phyloP scores from a whole-genome alignment of 2,797 vertebrate genomes.

The Staurois parvus region DNA sequence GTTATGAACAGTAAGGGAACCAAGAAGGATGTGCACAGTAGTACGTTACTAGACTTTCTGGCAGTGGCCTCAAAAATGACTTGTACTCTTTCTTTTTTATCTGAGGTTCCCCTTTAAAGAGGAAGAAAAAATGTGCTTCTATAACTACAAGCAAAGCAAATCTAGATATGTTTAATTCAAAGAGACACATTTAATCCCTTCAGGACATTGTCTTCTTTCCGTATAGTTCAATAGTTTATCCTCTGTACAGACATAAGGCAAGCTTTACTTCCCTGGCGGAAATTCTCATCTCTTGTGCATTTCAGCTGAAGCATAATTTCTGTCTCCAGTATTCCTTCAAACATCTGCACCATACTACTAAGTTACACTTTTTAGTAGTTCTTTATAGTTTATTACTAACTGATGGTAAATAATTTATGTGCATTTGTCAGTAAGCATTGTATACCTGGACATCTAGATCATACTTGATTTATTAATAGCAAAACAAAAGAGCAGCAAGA shows the following conservation, averaged over 20 bases:
- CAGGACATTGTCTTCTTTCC: conserved; percentile 62
- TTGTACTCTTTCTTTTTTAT: neutral
- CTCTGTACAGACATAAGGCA: conserved; percentile 58
- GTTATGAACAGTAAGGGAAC: no score
- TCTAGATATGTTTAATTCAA: conserved; percentile 58
- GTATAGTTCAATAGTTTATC: conserved; percentile 62
- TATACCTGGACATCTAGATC: no score
- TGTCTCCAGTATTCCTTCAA: neutral
- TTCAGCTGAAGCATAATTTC: conserved; percentile 33
- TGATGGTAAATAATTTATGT: no score
- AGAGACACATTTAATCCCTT: conserved; percentile 57
- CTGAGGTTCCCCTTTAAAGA: neutral
- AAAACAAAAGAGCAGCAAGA: no score
- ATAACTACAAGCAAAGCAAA: conserved; percentile 38
- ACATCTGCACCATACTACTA: no score
- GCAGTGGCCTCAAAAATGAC: neutral
- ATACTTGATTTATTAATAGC: no score
- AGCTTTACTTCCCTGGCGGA: conserved; percentile 42
- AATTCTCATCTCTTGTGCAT: conserved; percentile 23
- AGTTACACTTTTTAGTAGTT: no score
- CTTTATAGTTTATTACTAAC: no score
- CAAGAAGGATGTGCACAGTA: no score
- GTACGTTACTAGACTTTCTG: no score
- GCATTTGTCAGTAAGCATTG: no score
- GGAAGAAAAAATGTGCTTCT: neutral